These are phyloP conservation scores for Phoenicopterus ruber DNA, from an alignment of 2,113 vertebrate species.

Conservation along the genomic window DNA sequence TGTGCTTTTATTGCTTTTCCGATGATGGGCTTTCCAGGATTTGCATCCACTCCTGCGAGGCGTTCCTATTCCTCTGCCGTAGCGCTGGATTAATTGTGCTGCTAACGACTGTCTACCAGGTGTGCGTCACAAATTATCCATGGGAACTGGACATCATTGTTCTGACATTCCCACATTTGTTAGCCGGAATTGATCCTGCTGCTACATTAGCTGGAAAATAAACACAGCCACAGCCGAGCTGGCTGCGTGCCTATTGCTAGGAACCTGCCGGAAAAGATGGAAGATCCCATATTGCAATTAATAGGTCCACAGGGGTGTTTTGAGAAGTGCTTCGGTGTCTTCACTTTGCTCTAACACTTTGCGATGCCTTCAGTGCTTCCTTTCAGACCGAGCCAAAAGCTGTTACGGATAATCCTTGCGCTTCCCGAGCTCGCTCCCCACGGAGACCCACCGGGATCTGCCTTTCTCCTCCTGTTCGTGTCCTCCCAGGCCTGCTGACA, in stretches of 20 bases:
- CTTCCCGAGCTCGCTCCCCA: not conserved
- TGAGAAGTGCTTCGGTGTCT: not conserved
- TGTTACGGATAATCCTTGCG: rapidly evolving
- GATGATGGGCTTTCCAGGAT: not conserved
- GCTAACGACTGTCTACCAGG: not conserved
- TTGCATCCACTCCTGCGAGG: rapidly evolving
- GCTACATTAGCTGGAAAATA: constrained; percentile 46
- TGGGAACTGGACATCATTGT: not conserved
- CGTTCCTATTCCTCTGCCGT: rapidly evolving
- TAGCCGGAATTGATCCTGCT: constrained; percentile 19
- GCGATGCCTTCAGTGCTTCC: not conserved
- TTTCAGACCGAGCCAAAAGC: not conserved
- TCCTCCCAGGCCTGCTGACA: not conserved
- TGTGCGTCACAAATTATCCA: not conserved
- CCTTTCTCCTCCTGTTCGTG: not conserved
- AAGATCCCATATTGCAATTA: constrained; percentile 20
- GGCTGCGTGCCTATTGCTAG: not conserved
- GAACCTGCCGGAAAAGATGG: constrained; percentile 4
- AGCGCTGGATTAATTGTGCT: not conserved
- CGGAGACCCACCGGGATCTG: not conserved
- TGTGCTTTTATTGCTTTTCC: not conserved
- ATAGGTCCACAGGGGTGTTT: not conserved
- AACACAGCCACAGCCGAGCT: constrained; percentile 39
- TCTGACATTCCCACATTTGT: not conserved
- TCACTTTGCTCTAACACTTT: not conserved